These are phyloP conservation scores for Pyralis farinalis DNA, from an alignment of 2,888 invertebrate species.

Conservation along the genomic window DNA sequence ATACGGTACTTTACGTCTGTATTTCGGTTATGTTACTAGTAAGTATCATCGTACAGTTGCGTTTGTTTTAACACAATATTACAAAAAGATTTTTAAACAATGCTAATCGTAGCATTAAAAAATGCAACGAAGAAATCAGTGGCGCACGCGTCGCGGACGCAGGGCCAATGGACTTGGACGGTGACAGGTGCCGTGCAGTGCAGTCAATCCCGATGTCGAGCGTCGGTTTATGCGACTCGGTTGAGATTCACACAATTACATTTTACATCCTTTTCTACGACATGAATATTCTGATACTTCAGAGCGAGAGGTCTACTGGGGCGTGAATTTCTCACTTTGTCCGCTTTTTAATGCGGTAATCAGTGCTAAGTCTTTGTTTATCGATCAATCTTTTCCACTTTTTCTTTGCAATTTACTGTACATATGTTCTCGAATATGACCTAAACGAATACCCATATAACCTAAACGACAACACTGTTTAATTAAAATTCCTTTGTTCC, in stretches of 20 bases:
- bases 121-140: slow-evolving; percentile 42
- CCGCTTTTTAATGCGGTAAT: slow-evolving; percentile 18
- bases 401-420: slow-evolving; percentile 30
- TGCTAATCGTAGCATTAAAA: slow-evolving; percentile 35
- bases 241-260: slow-evolving; percentile 48
- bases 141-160: slow-evolving; percentile 49
- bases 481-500: slow-evolving; percentile 18
- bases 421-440: no score
- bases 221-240: slow-evolving; percentile 46
- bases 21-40: no score
- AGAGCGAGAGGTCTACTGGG: slow-evolving; percentile 24
- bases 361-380: slow-evolving; percentile 42
- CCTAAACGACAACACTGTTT: not conserved
- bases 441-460: slow-evolving; percentile 16
- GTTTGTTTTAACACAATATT: not conserved
- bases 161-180: slow-evolving; percentile 75
- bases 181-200: slow-evolving; percentile 60
- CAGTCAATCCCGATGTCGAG: slow-evolving; percentile 51
- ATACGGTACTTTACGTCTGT: no score
- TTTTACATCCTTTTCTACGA: slow-evolving; percentile 44
- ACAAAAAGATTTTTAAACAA: not conserved
- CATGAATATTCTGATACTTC: slow-evolving; percentile 13
- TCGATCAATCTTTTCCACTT: slow-evolving; percentile 35
- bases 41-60: no score
- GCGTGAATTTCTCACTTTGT: slow-evolving; percentile 25